A percentile compares a stretch with the other conserved stretches of the same genome.
These are phyloP conservation scores for Hemibagrus guttatus DNA, from an alignment of 2,797 vertebrate genomes.

Conservation along the genomic window DNA sequence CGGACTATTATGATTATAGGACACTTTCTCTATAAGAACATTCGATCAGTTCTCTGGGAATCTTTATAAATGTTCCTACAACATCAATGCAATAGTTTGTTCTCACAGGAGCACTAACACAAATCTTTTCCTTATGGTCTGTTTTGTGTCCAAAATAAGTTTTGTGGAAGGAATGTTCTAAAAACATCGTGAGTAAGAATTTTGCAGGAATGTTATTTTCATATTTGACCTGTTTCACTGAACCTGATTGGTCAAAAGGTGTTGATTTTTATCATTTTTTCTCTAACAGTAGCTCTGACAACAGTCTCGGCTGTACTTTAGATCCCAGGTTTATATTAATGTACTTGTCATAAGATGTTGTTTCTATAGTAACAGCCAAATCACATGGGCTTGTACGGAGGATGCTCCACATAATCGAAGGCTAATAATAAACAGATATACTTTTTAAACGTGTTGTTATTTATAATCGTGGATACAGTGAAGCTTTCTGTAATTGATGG, in stretches of 20 bases:
- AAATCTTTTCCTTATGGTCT: not conserved
- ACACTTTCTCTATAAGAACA: not conserved
- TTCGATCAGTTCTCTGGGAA: not conserved
- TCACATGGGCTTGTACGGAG: not conserved
- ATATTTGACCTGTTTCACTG: not conserved
- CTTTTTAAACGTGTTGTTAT: not conserved
- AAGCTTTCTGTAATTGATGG: not conserved
- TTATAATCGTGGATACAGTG: not conserved
- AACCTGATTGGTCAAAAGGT: not conserved
- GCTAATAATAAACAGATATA: constrained; percentile 14
- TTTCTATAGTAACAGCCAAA: constrained; percentile 25
- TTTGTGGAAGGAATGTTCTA: not conserved
- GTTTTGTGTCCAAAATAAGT: not conserved
- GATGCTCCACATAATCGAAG: not conserved
- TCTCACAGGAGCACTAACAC: not conserved
- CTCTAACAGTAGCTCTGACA: not conserved
- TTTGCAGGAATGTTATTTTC: not conserved
- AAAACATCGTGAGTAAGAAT: too few species aligned
- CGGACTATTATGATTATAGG: not conserved
- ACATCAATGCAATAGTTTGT: not conserved
- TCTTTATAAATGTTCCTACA: not conserved
- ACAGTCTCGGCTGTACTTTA: not conserved
- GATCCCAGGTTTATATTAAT: not conserved
- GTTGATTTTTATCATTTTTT: not conserved
- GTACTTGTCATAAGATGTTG: not conserved